A percentile compares a stretch with the other conserved stretches of the same genome.
These are phyloP conservation scores for Pollicipes pollicipes DNA, from an alignment of 1,140 invertebrate species.

Conservation along the genomic window DNA sequence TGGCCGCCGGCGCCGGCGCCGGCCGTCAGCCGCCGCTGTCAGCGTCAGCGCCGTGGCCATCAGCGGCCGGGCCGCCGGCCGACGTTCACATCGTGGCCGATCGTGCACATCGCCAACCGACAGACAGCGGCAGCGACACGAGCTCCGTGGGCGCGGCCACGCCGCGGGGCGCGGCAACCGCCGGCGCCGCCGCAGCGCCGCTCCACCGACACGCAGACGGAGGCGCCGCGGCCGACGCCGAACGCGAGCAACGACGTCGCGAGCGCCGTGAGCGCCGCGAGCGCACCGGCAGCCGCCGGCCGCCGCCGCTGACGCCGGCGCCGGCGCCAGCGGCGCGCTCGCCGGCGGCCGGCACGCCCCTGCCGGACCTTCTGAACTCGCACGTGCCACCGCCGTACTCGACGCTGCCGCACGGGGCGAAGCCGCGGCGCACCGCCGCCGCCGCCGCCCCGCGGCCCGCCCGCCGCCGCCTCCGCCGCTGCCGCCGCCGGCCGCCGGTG, in stretches of 20 bases:
- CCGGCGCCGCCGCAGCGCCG: background rate
- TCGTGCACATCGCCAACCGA: background rate
- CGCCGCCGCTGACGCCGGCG: too few species aligned
- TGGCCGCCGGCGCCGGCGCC: background rate
- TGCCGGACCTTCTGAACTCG: slow-evolving; percentile 33
- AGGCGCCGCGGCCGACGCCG: background rate
- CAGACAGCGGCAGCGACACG: background rate
- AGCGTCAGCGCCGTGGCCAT: background rate
- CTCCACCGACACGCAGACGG: background rate
- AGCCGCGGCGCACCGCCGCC: slow-evolving; percentile 10
- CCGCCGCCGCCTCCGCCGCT: slow-evolving; percentile 8
- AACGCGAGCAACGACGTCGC: slow-evolving; percentile 2
- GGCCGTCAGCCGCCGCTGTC: background rate
- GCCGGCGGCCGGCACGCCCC: too few species aligned
- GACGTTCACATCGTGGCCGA: background rate
- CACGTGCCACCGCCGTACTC: slow-evolving; percentile 30
- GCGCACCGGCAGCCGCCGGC: slow-evolving; percentile 7
- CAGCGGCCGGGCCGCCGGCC: too few species aligned
- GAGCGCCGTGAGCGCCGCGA: slow-evolving; percentile 12
- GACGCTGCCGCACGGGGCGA: slow-evolving; percentile 22
- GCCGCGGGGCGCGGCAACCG: too few species aligned
- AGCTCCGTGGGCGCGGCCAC: background rate
- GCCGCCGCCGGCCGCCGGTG: too few species aligned
- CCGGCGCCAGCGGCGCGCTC: slow-evolving; percentile 17
- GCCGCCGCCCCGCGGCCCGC: slow-evolving; percentile 6